Evolutionary conservation across 2,797 vertebrate species (phyloP).

Genomic region (Orestias chungarensis): DNA sequence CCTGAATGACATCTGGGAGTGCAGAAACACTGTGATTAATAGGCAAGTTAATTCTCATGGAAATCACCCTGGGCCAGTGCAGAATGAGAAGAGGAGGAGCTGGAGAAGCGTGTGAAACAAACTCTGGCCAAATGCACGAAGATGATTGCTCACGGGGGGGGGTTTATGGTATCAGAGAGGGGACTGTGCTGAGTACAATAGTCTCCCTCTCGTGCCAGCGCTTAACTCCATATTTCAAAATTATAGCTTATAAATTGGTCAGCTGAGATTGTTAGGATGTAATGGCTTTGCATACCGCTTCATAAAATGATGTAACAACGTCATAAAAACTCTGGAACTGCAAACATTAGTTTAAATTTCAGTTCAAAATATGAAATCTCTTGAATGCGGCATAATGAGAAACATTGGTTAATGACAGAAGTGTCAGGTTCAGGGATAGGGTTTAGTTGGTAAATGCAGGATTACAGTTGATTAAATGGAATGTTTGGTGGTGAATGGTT

Average conservation of each 20-base stretch:
- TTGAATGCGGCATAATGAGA: conserved; percentile 37
- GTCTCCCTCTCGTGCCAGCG: conserved; percentile 36
- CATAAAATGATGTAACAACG: conserved; percentile 32
- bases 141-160: conserved; percentile 70
- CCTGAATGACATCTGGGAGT: conserved; percentile 79
- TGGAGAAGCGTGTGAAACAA: conserved; percentile 72
- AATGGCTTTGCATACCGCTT: conserved; percentile 13
- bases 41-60: conserved; percentile 79
- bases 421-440: conserved; percentile 50
- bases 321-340: conserved; percentile 8
- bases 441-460: conserved; percentile 52
- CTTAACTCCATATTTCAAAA: conserved; percentile 52
- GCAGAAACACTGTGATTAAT: conserved; percentile 79
- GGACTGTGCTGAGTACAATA: conserved; percentile 56
- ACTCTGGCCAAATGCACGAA: conserved; percentile 64
- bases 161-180: conserved; percentile 67
- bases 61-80: conserved; percentile 69
- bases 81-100: conserved; percentile 67
- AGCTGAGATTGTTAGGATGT: conserved; percentile 19
- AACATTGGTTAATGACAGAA: conserved; percentile 53
- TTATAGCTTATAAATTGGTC: conserved; percentile 52
- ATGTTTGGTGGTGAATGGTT: conserved; percentile 62
- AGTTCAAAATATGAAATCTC: neutral
- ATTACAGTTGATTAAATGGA: conserved; percentile 71
- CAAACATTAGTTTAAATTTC: conserved; percentile 2